Evolutionary conservation across 2,888 invertebrate species (phyloP).

Genomic region (Aporophyla lueneburgensis): DNA sequence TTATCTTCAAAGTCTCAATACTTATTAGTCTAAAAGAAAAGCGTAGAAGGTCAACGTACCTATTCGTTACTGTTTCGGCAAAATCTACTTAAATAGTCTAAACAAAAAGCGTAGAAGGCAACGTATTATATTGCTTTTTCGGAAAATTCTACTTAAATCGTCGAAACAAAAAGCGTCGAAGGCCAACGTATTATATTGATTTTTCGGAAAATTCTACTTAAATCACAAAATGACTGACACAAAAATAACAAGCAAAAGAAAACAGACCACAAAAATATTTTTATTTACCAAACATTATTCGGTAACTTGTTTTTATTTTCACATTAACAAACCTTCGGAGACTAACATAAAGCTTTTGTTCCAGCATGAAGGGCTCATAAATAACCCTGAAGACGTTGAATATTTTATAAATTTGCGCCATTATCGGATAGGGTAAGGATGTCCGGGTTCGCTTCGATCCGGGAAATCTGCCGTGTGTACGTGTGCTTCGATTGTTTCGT

Average conservation of each 20-base stretch:
- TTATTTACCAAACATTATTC: conserved; percentile 51
- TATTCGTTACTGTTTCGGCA: background rate
- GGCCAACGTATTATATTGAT: background rate
- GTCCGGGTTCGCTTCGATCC: conserved; percentile 79
- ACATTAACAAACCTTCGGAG: conserved; percentile 72
- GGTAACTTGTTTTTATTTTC: conserved; percentile 65
- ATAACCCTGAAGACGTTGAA: conserved; percentile 84
- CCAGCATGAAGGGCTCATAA: conserved; percentile 81
- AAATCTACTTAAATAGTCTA: background rate
- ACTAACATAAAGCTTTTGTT: conserved; percentile 77
- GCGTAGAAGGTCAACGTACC: background rate
- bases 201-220: conserved; percentile 1
- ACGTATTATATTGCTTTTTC: background rate
- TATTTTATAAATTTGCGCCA: conserved; percentile 85
- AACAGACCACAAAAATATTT: conserved; percentile 20
- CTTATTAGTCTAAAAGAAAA: background rate
- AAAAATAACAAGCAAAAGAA: conserved; percentile 3
- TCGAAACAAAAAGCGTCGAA: background rate
- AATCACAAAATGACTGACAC: conserved; percentile 18
- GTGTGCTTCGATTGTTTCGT: conserved; percentile 64
- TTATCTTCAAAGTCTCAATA: background rate
- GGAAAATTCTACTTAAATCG: conserved; percentile 7
- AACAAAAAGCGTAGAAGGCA: background rate
- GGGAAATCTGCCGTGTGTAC: conserved; percentile 75
- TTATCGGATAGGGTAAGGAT: conserved; percentile 84